Evolutionary conservation across 2,113 vertebrate species (phyloP), one percentile per base, ranked within the genome.

Genomic region (Onychorhynchus coronatus): DNA sequence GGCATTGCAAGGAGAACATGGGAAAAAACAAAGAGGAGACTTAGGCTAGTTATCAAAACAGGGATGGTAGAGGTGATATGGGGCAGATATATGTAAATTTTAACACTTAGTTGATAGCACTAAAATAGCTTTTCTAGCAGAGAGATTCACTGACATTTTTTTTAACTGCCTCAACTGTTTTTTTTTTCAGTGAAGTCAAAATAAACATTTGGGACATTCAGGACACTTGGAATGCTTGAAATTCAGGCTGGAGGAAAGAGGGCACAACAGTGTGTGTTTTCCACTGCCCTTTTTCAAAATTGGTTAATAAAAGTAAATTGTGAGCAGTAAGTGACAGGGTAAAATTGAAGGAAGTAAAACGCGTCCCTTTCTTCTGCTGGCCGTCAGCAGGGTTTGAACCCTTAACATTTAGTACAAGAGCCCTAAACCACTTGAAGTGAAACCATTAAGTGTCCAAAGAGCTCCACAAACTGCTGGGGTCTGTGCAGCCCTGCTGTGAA

Each of bases 141-240:
- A 53, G 11, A 55, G 85, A 35, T 39, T 81, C 50, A 14, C 11
- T 47, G 31, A 14, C 3, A 1, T 28, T 52, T 76, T 83, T 83
- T 50, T 52, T 2, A 2, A 66, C n/a, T 65, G 31, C 14, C 55
- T 61, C 28, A 35, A 35, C 25, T 59, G 3, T 30, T 59, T 59
- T 72, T 59, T 59, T 67, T 72, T 59, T 58, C 30, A 67, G n/a
- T 33, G 49, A 95, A 89, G 30, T 27, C 31, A 72, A 81, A 91
- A 71, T 37, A 78, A 58, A 56, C 1, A 1, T 55, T 77, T 71
- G 73, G 73, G 55, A 37, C 4, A 2, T 59, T 71, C 37, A 76
- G 66, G 24, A 37, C 12, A 33, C 44, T 56, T 53, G 47, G 23
- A 89, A 67, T 56, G 8, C 67, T 62, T 81, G 72, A 71, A 86